These are phyloP conservation scores for Serilophus lunatus DNA, from an alignment of 2,113 vertebrate species.

Conservation along the genomic window DNA sequence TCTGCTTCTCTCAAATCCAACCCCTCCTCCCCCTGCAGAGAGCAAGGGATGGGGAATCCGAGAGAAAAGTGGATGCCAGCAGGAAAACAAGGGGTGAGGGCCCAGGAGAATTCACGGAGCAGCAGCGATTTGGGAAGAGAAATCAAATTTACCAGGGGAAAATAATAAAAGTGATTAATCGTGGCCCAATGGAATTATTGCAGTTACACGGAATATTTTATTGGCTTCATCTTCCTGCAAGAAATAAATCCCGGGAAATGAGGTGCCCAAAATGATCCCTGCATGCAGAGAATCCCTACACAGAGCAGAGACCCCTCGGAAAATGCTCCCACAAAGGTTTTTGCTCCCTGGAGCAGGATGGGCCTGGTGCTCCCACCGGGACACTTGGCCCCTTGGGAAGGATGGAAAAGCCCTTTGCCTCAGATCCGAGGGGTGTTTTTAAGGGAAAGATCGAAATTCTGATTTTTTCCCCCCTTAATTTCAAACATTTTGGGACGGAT, in stretches of 20 bases:
- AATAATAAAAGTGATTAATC: not conserved
- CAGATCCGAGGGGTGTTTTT: fast-evolving
- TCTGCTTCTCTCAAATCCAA: not conserved
- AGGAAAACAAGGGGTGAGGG: not conserved
- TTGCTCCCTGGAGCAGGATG: not conserved
- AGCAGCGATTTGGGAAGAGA: fast-evolving
- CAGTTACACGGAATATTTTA: fast-evolving
- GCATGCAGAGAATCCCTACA: fast-evolving
- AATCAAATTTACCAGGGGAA: not conserved
- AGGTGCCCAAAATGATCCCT: not conserved
- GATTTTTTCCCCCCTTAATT: not conserved
- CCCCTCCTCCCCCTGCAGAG: not conserved
- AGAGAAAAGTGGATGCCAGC: not conserved
- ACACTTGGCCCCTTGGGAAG: fast-evolving
- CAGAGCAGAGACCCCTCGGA: not conserved
- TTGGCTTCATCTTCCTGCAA: fast-evolving
- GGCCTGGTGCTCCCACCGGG: not conserved
- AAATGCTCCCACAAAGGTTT: fast-evolving
- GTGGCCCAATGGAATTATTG: fast-evolving
- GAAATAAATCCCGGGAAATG: not conserved
- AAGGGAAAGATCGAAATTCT: not conserved
- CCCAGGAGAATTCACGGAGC: not conserved
- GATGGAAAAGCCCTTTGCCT: not conserved
- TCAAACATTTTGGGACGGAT: not conserved
- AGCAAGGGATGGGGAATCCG: too few species aligned